Conservation (phyloP, 1,140 invertebrate species). For the Rhyzopertha dominica region DNA sequence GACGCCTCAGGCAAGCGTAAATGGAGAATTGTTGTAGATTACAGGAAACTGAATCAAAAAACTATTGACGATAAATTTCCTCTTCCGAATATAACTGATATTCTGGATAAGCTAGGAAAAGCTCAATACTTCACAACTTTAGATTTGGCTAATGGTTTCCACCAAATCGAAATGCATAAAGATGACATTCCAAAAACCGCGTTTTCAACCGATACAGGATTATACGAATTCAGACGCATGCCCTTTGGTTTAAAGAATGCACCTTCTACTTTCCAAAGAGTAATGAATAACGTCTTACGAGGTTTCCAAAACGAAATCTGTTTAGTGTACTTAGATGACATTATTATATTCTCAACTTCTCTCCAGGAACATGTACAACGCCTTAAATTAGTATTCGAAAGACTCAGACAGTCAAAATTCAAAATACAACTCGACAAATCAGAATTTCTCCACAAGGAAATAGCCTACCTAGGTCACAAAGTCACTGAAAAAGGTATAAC, state of each 20-base stretch:
- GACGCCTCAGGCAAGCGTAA: too few relatives aligned
- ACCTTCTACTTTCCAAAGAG: conserved; percentile 28
- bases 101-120: too few relatives aligned
- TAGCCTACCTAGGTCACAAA: conserved; percentile 28
- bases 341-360: conserved; percentile 21
- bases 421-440: conserved; percentile 30
- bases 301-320: conserved; percentile 23
- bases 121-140: too few relatives aligned
- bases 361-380: conserved; percentile 25
- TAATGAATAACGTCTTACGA: conserved; percentile 34
- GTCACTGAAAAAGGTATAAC: conserved; percentile 20
- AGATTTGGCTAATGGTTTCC: too few relatives aligned
- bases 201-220: conserved; percentile 19
- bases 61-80: too few relatives aligned
- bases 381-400: conserved; percentile 21
- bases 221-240: conserved; percentile 41
- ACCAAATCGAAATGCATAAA: too few relatives aligned
- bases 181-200: too few relatives aligned
- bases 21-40: too few relatives aligned
- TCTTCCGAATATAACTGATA: too few relatives aligned
- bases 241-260: conserved; percentile 25
- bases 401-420: conserved; percentile 21
- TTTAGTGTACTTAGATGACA: conserved; percentile 41
- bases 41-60: too few relatives aligned
- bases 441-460: conserved; percentile 25